phyloP scores from a whole-genome alignment of 2,113 vertebrate genomes.

The Phocoena sinus region DNA sequence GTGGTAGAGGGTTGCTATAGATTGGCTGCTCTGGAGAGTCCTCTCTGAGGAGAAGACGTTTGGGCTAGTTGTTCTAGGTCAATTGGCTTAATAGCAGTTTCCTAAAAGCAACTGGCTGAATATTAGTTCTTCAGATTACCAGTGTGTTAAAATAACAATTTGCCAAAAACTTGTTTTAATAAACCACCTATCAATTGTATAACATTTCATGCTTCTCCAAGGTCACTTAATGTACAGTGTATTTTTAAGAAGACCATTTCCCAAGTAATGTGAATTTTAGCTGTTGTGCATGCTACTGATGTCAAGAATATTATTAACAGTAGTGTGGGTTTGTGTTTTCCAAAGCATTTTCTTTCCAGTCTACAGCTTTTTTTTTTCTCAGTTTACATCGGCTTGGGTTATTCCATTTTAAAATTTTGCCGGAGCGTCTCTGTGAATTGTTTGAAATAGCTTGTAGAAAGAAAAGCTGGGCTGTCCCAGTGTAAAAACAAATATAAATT shows the following conservation, averaged over 20 bases:
- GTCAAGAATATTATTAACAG: neutral
- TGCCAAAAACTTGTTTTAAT: neutral
- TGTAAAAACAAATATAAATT: neutral
- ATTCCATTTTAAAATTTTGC: neutral
- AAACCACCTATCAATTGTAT: neutral
- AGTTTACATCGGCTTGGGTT: neutral
- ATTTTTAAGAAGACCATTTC: neutral
- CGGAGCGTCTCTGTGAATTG: constrained; percentile 8
- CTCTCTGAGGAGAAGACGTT: neutral
- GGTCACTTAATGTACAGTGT: neutral
- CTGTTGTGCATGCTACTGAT: neutral
- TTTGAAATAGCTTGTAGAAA: constrained; percentile 9
- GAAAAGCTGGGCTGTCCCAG: neutral
- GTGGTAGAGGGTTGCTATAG: neutral
- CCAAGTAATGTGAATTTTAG: neutral
- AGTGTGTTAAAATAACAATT: neutral
- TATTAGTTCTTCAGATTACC: neutral
- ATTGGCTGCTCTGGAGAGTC: neutral
- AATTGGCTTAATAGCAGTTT: neutral
- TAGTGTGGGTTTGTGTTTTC: neutral
- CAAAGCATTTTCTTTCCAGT: neutral
- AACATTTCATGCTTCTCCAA: neutral
- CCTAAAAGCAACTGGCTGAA: neutral
- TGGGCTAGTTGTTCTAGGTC: neutral
- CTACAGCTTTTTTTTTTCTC: neutral